phyloP scores from a whole-genome alignment of 2,113 vertebrate genomes.

The Perccottus glenii region DNA sequence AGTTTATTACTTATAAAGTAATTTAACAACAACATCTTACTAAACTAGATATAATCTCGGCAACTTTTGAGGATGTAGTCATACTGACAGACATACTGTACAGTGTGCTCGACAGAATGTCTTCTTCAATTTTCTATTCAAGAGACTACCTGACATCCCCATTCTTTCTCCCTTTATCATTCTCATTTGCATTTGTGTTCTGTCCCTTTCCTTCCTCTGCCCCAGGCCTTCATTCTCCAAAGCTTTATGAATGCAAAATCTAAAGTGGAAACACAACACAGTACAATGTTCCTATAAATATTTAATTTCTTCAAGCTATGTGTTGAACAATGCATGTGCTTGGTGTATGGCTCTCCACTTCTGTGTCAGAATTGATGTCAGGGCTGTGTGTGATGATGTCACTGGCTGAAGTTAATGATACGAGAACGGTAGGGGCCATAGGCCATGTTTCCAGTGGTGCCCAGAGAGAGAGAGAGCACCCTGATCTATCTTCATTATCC shows the following conservation, averaged over 20 bases:
- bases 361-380: constrained; percentile 70
- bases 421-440: constrained; percentile 61
- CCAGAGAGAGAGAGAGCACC: constrained; percentile 76
- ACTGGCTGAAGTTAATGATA: constrained; percentile 74
- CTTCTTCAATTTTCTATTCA: constrained; percentile 24
- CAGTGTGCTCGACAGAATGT: too few species aligned
- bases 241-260: constrained; percentile 64
- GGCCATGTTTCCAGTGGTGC: constrained; percentile 75
- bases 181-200: constrained; percentile 35
- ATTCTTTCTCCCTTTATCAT: constrained; percentile 41
- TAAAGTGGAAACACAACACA: constrained; percentile 69
- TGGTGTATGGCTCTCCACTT: constrained; percentile 51
- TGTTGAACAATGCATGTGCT: constrained; percentile 46
- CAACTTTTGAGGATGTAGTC: too few species aligned
- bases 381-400: constrained; percentile 72
- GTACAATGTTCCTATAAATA: constrained; percentile 67
- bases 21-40: too few species aligned
- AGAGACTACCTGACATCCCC: constrained; percentile 59
- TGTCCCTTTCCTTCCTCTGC: constrained; percentile 43
- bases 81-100: too few species aligned
- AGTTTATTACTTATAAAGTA: too few species aligned
- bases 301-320: constrained; percentile 64
- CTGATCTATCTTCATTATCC: constrained; percentile 84
- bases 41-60: too few species aligned
- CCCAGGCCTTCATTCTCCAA: constrained; percentile 46